These are phyloP conservation scores for Halesus radiatus DNA, from an alignment of 1,140 invertebrate species.

Conservation along the genomic window DNA sequence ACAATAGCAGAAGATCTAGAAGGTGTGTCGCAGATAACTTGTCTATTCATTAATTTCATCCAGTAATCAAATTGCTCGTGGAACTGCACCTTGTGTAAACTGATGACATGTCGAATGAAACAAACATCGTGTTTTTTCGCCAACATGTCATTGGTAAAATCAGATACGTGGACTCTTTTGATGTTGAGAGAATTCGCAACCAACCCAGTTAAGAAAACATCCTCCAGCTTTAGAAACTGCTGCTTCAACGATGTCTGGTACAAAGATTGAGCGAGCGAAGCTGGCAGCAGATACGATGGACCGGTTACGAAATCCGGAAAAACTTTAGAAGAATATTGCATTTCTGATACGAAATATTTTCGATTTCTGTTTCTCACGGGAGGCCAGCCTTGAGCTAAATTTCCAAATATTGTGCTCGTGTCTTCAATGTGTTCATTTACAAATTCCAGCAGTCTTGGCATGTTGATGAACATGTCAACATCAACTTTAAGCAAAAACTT, in stretches of 20 bases:
- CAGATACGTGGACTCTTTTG: constrained; percentile 77
- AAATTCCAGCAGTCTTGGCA: constrained; percentile 80
- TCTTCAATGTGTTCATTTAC: constrained; percentile 72
- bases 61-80: constrained; percentile 90
- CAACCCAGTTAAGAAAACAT: constrained; percentile 67
- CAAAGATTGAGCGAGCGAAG: background rate
- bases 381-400: constrained; percentile 85
- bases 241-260: constrained; percentile 74
- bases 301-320: constrained; percentile 86
- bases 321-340: constrained; percentile 77
- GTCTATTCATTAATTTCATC: constrained; percentile 86
- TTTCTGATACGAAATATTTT: constrained; percentile 85
- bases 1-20: no score
- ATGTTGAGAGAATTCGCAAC: constrained; percentile 62
- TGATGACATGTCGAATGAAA: constrained; percentile 82
- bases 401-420: constrained; percentile 82
- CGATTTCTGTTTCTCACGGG: constrained; percentile 85
- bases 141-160: constrained; percentile 86
- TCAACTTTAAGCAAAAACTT: constrained; percentile 87
- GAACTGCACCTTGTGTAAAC: constrained; percentile 89
- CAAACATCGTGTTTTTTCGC: constrained; percentile 77
- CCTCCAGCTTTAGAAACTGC: constrained; percentile 83
- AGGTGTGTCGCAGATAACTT: constrained; percentile 74
- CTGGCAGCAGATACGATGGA: constrained; percentile 84
- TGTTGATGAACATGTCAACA: constrained; percentile 93